Conservation (phyloP, 2,888 invertebrate genomes). For the Eristalis pertinax region DNA sequence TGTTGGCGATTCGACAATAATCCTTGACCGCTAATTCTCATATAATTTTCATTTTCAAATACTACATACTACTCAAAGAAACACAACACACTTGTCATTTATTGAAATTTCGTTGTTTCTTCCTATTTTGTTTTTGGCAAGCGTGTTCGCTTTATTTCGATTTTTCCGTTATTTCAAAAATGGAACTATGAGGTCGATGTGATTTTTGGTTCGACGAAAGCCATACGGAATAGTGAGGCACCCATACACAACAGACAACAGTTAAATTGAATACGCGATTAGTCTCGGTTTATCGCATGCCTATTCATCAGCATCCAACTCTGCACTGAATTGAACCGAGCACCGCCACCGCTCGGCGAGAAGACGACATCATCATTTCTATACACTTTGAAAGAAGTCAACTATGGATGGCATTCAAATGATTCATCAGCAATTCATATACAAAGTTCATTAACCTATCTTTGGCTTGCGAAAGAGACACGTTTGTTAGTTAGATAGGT, state of each 20-base stretch:
- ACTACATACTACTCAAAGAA: not conserved
- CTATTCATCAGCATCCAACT: not conserved
- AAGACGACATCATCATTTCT: not conserved
- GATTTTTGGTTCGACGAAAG: not conserved
- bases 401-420: slow-evolving; percentile 7
- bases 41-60: not conserved
- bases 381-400: not conserved
- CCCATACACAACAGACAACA: not conserved
- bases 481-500: not conserved
- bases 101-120: not conserved
- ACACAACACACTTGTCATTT: not conserved
- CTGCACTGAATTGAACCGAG: not conserved
- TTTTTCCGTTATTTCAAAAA: not conserved
- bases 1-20: not conserved
- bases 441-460: slow-evolving; percentile 19
- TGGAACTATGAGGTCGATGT: slow-evolving; percentile 8
- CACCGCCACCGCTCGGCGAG: not conserved
- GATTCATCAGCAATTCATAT: slow-evolving; percentile 16
- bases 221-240: not conserved
- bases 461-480: slow-evolving; percentile 1
- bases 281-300: not conserved
- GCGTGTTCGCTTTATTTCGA: not conserved
- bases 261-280: not conserved
- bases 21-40: slow-evolving; percentile 23
- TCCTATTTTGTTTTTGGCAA: slow-evolving; percentile 1